Base-by-base conservation (phyloP, 2,888 invertebrate species). In the Craniophora ligustri region DNA sequence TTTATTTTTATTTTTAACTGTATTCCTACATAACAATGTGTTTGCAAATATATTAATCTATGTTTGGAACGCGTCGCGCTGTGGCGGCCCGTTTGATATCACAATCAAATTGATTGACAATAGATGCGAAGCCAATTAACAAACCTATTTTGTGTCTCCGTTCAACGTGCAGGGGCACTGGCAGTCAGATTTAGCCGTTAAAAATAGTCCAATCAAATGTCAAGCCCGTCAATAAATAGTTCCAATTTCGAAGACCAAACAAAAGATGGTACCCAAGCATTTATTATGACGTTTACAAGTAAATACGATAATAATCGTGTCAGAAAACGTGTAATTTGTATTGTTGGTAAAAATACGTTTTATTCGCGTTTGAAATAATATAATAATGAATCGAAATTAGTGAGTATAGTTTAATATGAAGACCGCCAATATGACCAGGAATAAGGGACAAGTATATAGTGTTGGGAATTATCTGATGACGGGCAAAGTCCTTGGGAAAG, bases 381-480 rank as follows among this genome's bases (percentile, higher is more conserved):
- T 76, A 84, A 84, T 77, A 72, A 89, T 89, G 89, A 73, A 76
- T 82, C 79, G 72, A 87, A 88, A 87, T 87, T 83, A 75, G 80
- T 79, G 76, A 81, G 79, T 78, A 66, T 62, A 65, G 50, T 67
- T 51, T 62, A 81, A 55, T 51, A 85, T 85, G 82, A 89, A 85
- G 81, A 81, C 84, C 63, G 78, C 87, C 28, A 83, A 81, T 64
- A 85, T 85, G 81, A 79, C 85, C 36, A 79, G 89, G 65, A 86
- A 68, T 63, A 88, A 86, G 70, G 83, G 82, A 55, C 91, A 94
- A 86, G 89, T 95, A 67, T 91, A 94, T 79, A 94, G 91, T 86
- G 94, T 96, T 71, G 96, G 96, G 50, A 95, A 95, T 80, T 97
- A 96, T 87, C 91, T 94, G 76, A 95, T 96, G 94, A 95, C 95